A percentile compares a stretch with the other conserved stretches of the same genome.
Evolutionary conservation across 2,113 vertebrate genomes (phyloP).

Genomic region (Eretmochelys imbricata): DNA sequence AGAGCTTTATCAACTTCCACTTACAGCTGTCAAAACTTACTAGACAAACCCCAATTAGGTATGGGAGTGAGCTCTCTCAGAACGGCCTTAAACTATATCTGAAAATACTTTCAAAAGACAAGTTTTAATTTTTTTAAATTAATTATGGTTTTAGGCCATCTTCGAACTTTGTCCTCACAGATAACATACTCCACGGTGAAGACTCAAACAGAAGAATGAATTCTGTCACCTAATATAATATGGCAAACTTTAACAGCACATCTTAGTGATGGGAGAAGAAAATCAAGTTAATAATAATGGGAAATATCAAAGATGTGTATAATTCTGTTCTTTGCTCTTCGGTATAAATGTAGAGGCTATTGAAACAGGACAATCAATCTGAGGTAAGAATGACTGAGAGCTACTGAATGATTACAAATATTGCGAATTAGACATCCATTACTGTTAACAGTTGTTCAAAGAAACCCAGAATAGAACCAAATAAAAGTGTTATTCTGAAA

Average conservation of each 20-base stretch:
- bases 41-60: slow-evolving; percentile 38
- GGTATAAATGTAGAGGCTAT: slow-evolving; percentile 4
- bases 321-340: neutral
- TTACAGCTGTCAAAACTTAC: slow-evolving; percentile 29
- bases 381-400: slow-evolving; percentile 42
- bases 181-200: neutral
- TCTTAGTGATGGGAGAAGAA: slow-evolving; percentile 1
- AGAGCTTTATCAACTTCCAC: slow-evolving; percentile 36
- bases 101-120: slow-evolving; percentile 31
- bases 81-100: neutral
- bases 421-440: neutral
- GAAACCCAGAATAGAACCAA: neutral
- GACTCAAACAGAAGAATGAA: neutral
- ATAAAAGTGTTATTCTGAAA: slow-evolving; percentile 32
- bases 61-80: neutral
- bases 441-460: neutral
- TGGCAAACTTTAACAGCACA: neutral
- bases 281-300: slow-evolving; percentile 20
- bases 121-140: neutral
- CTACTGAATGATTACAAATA: neutral
- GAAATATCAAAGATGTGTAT: slow-evolving; percentile 23
- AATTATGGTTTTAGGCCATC: slow-evolving; percentile 3
- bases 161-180: neutral
- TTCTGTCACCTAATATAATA: neutral
- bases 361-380: slow-evolving; percentile 18